These are phyloP conservation scores for Cancer borealis DNA, from an alignment of 2,888 invertebrate genomes.

Conservation along the genomic window DNA sequence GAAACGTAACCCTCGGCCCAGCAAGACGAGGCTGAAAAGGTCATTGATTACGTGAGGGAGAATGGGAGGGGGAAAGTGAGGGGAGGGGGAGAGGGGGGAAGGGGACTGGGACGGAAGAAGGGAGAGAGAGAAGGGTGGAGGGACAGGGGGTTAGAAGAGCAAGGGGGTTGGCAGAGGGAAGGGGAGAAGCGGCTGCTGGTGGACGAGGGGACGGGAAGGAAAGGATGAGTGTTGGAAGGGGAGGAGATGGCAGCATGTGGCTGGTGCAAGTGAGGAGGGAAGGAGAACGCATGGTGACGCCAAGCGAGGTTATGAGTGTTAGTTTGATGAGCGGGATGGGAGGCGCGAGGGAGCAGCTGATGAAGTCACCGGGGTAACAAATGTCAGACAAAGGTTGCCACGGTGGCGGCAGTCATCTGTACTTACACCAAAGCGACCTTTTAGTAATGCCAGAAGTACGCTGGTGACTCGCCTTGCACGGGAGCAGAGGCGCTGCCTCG, in stretches of 20 bases:
- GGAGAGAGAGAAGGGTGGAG: not conserved
- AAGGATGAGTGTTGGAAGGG: not conserved
- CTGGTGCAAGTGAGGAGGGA: not conserved
- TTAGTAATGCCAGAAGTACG: not conserved
- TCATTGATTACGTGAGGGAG: conserved; percentile 24
- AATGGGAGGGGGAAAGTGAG: not conserved
- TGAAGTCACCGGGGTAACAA: not conserved
- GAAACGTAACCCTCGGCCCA: conserved; percentile 9
- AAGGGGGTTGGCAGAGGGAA: not conserved
- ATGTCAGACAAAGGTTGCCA: conserved; percentile 29
- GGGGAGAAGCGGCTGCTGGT: not conserved
- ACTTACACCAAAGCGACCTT: not conserved
- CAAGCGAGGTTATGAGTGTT: not conserved
- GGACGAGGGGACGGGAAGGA: not conserved
- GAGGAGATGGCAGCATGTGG: not conserved
- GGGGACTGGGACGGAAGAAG: not conserved
- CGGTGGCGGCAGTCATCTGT: not conserved
- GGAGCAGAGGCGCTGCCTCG: not conserved
- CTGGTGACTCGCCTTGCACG: not conserved
- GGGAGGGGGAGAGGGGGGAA: not conserved
- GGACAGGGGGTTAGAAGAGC: not conserved
- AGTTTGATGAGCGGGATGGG: not conserved
- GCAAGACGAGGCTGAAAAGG: conserved; percentile 37
- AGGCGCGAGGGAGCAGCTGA: not conserved
- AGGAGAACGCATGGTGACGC: not conserved